phyloP scores from a whole-genome alignment of 2,888 invertebrate genomes.

The Dolichomitus sp. region DNA sequence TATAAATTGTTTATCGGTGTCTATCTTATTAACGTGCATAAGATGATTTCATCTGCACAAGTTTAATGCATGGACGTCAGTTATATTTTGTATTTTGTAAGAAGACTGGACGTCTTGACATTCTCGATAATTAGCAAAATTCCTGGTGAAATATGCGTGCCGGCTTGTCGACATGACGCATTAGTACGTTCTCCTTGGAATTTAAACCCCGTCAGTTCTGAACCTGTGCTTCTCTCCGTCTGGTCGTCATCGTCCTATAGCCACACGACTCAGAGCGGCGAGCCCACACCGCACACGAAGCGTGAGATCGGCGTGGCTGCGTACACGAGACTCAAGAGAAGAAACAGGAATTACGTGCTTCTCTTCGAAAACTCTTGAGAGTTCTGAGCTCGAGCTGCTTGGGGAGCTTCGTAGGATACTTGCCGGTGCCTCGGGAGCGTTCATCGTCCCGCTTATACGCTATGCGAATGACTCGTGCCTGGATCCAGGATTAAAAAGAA shows the following conservation, averaged over 20 bases:
- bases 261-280: conserved; percentile 6
- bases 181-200: conserved; percentile 38
- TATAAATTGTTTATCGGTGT: no score
- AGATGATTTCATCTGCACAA: background rate
- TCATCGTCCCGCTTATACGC: background rate
- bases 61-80: background rate
- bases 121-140: conserved; percentile 21
- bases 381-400: conserved; percentile 11
- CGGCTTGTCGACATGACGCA: conserved; percentile 29
- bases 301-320: conserved; percentile 35
- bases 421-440: background rate
- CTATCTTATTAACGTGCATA: background rate
- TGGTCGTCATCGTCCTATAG: conserved; percentile 13
- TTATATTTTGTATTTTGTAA: background rate
- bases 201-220: conserved; percentile 22
- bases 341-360: conserved; percentile 35
- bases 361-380: conserved; percentile 42
- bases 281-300: conserved; percentile 28
- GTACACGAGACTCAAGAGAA: conserved; percentile 11
- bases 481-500: conserved; percentile 10
- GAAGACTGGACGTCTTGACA: background rate
- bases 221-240: conserved; percentile 2
- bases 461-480: conserved; percentile 18
- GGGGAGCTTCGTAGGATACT: conserved; percentile 8
- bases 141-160: conserved; percentile 20